phyloP scores from a whole-genome alignment of 2,113 vertebrate species.

The Nyctereutes procyonoides region DNA sequence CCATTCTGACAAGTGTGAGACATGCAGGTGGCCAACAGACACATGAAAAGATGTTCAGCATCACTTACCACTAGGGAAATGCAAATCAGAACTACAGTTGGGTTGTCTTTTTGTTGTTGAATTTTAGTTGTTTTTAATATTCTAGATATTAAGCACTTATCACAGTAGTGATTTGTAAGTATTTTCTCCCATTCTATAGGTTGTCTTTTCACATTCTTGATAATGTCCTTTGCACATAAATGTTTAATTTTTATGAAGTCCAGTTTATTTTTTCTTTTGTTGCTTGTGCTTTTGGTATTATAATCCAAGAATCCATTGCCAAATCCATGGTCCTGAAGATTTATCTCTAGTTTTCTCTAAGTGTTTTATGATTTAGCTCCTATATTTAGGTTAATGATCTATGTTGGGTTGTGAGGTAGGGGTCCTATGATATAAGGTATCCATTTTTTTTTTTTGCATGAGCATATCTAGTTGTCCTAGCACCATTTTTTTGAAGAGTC shows the following conservation, averaged over 20 bases:
- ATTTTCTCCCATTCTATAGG: not conserved
- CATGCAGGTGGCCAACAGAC: no score
- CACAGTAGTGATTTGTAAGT: not conserved
- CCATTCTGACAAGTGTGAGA: no score
- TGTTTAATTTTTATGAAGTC: no score
- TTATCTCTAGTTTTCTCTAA: not conserved
- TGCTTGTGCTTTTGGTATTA: no score
- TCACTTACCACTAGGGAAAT: no score
- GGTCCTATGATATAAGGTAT: no score
- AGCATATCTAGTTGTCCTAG: not conserved
- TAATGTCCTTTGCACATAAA: no score
- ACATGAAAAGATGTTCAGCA: no score
- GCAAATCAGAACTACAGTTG: no score
- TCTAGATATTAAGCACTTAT: not conserved
- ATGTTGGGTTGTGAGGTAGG: not conserved
- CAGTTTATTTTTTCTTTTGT: no score
- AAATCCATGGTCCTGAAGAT: not conserved
- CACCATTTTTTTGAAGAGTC: not conserved
- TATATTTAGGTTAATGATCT: not conserved
- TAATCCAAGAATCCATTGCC: not conserved
- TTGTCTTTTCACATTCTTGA: not conserved
- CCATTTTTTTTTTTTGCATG: not conserved
- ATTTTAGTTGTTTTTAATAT: not conserved
- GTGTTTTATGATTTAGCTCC: not conserved
- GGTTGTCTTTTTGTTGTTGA: not conserved